Evolutionary conservation across 2,888 invertebrate genomes (phyloP).

Genomic region (Drosophila koepferae): DNA sequence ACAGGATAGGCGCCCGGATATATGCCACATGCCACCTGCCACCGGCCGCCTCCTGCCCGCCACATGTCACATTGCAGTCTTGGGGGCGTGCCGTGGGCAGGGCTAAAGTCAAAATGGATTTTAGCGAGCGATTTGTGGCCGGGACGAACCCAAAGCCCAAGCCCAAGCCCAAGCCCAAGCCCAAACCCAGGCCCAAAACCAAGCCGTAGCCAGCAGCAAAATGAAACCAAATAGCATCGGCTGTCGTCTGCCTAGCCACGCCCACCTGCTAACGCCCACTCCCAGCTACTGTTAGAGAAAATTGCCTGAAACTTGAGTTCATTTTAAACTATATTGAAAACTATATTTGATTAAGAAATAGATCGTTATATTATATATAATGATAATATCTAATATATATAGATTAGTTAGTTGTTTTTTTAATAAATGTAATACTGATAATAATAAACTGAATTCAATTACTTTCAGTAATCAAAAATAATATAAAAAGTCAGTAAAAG

Average conservation of each 20-base stretch:
- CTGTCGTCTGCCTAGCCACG: constrained; percentile 14
- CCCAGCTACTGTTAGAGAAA: not conserved
- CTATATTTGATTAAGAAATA: too few relatives aligned
- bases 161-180: constrained; percentile 10
- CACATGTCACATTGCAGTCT: constrained; percentile 17
- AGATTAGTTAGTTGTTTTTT: too few relatives aligned
- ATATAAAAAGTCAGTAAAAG: too few relatives aligned
- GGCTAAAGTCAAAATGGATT: constrained; percentile 68
- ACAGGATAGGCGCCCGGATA: not conserved
- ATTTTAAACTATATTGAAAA: not conserved
- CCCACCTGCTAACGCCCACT: not conserved
- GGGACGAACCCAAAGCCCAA: constrained; percentile 18
- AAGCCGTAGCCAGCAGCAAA: constrained; percentile 30
- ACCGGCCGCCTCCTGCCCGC: not conserved
- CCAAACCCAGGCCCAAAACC: not conserved
- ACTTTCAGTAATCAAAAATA: too few relatives aligned
- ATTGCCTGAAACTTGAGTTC: too few relatives aligned
- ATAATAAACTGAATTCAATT: too few relatives aligned
- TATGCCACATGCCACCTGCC: not conserved
- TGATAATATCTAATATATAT: too few relatives aligned
- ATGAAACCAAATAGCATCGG: constrained; percentile 33
- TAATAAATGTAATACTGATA: too few relatives aligned
- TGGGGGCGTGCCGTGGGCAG: constrained; percentile 32
- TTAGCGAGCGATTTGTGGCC: constrained; percentile 73
- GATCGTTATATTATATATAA: too few relatives aligned